Percentiles rank a stretch among this genome's conserved stretches.
These are phyloP conservation scores for Cephus pygmeus DNA, from an alignment of 2,888 invertebrate genomes.

Conservation along the genomic window DNA sequence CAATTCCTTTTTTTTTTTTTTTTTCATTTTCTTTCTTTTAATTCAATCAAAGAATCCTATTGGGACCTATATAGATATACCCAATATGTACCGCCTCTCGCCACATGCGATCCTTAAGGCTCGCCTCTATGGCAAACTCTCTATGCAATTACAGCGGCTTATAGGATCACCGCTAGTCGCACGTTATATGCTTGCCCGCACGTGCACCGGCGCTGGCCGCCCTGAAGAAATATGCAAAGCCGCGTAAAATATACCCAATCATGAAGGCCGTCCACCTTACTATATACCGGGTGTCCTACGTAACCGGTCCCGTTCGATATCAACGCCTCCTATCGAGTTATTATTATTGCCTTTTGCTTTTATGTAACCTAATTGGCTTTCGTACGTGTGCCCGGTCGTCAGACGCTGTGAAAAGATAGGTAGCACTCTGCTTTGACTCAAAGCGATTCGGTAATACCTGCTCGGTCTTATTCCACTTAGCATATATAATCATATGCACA, in stretches of 20 bases:
- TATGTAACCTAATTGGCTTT: background rate
- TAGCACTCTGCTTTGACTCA: background rate
- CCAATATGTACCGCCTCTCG: background rate
- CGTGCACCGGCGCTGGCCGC: background rate
- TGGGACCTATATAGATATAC: background rate
- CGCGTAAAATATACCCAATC: slow-evolving; percentile 46
- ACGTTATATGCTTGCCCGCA: background rate
- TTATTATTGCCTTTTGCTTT: slow-evolving; percentile 28
- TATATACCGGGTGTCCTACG: slow-evolving; percentile 21
- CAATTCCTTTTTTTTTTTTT: background rate
- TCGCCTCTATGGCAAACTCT: background rate
- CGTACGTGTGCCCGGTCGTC: background rate
- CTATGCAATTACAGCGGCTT: background rate
- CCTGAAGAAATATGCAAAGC: slow-evolving; percentile 20
- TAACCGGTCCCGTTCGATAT: slow-evolving; percentile 37
- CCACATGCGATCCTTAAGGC: background rate
- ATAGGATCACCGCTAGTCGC: background rate
- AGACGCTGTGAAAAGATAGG: background rate
- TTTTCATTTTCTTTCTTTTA: background rate
- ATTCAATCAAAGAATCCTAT: background rate
- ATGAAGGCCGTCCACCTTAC: slow-evolving; percentile 49
- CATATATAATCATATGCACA: background rate
- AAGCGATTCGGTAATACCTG: background rate
- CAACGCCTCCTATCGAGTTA: slow-evolving; percentile 35
- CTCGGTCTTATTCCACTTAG: background rate